A percentile compares a stretch with the other conserved stretches of the same genome.
Conservation (phyloP, 2,113 vertebrate genomes). For the Numenius arquata region DNA sequence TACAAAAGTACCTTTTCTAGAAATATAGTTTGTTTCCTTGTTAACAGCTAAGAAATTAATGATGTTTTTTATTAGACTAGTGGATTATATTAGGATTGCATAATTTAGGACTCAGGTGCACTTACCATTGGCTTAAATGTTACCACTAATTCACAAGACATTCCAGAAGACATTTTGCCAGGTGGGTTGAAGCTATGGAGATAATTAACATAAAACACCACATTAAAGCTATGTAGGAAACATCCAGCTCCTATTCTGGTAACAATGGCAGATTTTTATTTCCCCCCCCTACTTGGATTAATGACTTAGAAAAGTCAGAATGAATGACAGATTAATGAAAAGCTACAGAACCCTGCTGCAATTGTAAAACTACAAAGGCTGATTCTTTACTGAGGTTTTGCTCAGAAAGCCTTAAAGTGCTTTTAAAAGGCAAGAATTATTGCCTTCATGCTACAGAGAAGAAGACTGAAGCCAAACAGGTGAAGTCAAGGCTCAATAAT, state of each 20-base stretch:
- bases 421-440: not conserved
- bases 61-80: not conserved
- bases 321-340: conserved; percentile 9
- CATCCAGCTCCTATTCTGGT: not conserved
- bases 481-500: not conserved
- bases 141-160: conserved; percentile 84
- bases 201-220: not conserved
- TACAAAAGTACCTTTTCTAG: not conserved
- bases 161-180: conserved; percentile 83
- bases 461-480: not conserved
- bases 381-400: not conserved
- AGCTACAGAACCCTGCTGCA: not conserved
- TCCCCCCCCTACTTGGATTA: not conserved
- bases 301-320: not conserved
- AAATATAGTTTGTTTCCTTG: not conserved
- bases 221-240: not conserved
- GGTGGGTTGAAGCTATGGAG: conserved; percentile 84
- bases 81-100: not conserved
- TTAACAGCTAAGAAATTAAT: not conserved
- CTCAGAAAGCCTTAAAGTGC: not conserved
- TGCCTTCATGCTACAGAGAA: not conserved
- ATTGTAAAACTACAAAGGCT: not conserved
- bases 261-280: not conserved
- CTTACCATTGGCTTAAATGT: conserved; percentile 89
- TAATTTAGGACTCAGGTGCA: not conserved